Base-by-base conservation (phyloP, 2,797 vertebrate species). In the Chelmon rostratus region DNA sequence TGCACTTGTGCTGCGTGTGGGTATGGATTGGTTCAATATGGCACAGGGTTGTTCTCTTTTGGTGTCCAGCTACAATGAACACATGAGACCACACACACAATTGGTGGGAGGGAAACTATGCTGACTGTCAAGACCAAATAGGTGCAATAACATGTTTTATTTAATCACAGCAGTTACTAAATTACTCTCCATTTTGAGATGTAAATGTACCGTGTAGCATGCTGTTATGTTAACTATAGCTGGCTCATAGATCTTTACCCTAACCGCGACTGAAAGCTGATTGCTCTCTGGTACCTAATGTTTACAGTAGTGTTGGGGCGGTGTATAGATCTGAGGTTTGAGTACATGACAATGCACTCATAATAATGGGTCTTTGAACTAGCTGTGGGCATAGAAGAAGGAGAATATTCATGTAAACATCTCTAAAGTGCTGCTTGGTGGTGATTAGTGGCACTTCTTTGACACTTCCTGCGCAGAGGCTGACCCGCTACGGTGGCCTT, bases 401-500 rank as follows among this genome's bases (percentile, higher is more conserved):
- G 42, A 59, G 61, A 38, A 70, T 57, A 62, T 83, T 82, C 42
- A 79, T 16, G 25, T 68, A 57, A 67, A 25, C 69, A 53, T 76
- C 47, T 85, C 28, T 67, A 37, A 77, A 80, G 71, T 79, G 64
- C 59, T 69, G 62, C 46, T 61, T n/a, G 69, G n/a, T 75, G 37
- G 66, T 87, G 83, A 89, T 91, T 82, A 83, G 80, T 90, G 79
- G 65, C 88, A 88, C 83, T 76, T 92, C 67, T 85, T 75, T 88
- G 83, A 89, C 90, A 88, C 81, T 80, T 90, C 83, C 72, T 92
- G 86, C 84, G 90, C 88, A 54, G 59, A 78, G 61, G 87, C 68
- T 86, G 90, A 92, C 91, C 94, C 83, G 86, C 57, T 87, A 79
- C 62, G 23, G 77, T 93, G 93, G 91, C 92, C 95, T 96, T 94